These are phyloP conservation scores for Phymastichus coffea DNA, from an alignment of 1,140 invertebrate genomes.

Conservation along the genomic window DNA sequence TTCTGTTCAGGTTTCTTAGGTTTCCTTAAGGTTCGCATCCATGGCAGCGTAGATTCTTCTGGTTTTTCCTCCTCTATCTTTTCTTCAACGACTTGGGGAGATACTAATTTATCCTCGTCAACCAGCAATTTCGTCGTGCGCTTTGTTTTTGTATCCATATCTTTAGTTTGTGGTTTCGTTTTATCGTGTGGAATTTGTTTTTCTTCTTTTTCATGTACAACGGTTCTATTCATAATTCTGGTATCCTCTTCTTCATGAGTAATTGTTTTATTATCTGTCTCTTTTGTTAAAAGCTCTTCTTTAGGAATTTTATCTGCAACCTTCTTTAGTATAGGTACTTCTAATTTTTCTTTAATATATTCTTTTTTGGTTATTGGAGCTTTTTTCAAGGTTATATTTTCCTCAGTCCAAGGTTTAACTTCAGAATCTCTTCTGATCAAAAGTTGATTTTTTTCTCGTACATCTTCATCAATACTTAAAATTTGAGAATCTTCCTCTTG, in stretches of 20 bases:
- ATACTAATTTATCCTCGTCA: background rate
- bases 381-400: constrained; percentile 44
- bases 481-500: background rate
- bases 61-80: constrained; percentile 52
- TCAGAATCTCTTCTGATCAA: constrained; percentile 2
- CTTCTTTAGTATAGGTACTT: too few species aligned
- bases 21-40: constrained; percentile 23
- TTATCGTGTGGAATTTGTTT: constrained; percentile 34
- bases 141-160: background rate
- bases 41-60: constrained; percentile 17
- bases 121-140: background rate
- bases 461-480: background rate
- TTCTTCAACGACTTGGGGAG: background rate
- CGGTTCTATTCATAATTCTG: constrained; percentile 50
- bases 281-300: too few species aligned
- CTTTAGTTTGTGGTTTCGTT: constrained; percentile 25
- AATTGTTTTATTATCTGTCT: constrained; percentile 21
- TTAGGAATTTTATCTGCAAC: too few species aligned
- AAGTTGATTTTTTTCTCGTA: background rate
- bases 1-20: too few species aligned
- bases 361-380: constrained; percentile 37
- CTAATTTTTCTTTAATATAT: constrained; percentile 32
- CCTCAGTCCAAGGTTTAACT: constrained; percentile 45
- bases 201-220: constrained; percentile 45
- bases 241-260: constrained; percentile 36